phyloP scores from a whole-genome alignment of 2,797 vertebrate species.

The Bryconaethiops microstoma region DNA sequence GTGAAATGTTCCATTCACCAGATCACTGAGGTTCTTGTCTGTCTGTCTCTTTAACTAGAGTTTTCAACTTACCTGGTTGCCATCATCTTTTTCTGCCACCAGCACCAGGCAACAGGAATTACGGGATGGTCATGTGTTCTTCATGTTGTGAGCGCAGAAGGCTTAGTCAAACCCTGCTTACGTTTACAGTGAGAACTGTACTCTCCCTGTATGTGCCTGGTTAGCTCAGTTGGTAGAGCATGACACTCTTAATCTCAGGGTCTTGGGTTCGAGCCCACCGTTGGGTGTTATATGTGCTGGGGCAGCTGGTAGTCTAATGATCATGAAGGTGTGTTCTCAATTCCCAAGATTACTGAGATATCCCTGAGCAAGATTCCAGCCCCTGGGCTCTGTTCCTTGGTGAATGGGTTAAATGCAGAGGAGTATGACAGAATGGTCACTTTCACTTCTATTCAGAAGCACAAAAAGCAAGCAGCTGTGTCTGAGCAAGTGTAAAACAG shows the following conservation, averaged over 20 bases:
- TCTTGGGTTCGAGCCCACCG: slow-evolving; percentile 64
- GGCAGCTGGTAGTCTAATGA: no score
- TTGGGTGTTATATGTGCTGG: no score
- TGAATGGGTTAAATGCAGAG: no score
- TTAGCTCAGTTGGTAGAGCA: slow-evolving; percentile 87
- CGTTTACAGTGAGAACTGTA: not conserved
- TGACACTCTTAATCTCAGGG: slow-evolving; percentile 87
- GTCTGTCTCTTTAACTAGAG: slow-evolving; percentile 10
- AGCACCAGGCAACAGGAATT: not conserved
- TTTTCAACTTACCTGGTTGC: not conserved
- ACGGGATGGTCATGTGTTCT: not conserved
- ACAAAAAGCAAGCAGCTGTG: not conserved
- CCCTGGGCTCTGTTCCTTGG: no score
- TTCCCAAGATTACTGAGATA: no score
- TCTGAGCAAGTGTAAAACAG: slow-evolving; percentile 17
- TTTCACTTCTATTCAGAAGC: slow-evolving; percentile 11
- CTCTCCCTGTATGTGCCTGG: slow-evolving; percentile 42
- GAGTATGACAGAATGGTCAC: no score
- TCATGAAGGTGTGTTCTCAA: no score
- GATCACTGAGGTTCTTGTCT: slow-evolving; percentile 23
- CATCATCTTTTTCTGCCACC: not conserved
- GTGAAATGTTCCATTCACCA: slow-evolving; percentile 41
- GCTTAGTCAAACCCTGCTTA: not conserved
- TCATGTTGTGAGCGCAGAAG: not conserved
- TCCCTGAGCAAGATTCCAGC: no score